Conservation (phyloP, 2,113 vertebrate species). For the Cheilinus undulatus region DNA sequence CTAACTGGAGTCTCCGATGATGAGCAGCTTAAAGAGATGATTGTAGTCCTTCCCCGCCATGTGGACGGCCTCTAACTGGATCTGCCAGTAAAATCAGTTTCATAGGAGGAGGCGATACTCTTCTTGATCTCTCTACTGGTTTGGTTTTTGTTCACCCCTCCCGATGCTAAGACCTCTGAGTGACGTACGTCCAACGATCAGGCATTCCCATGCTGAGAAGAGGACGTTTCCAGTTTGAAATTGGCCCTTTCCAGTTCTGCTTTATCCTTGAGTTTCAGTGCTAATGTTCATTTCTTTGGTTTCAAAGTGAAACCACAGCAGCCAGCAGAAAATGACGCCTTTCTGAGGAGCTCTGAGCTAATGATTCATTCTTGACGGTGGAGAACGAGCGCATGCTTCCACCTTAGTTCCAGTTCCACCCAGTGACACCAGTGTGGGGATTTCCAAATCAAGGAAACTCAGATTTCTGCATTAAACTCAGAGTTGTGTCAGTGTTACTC, state of each 20-base stretch:
- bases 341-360: neutral
- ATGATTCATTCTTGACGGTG: constrained; percentile 33
- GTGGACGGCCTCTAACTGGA: constrained; percentile 6
- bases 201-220: neutral
- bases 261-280: constrained; percentile 10
- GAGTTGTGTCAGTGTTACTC: constrained; percentile 9
- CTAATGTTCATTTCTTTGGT: constrained; percentile 12
- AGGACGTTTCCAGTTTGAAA: constrained; percentile 49
- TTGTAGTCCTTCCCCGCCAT: constrained; percentile 89
- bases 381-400: neutral
- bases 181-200: constrained; percentile 10
- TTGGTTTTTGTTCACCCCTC: neutral
- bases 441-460: constrained; percentile 27
- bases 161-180: constrained; percentile 21
- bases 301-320: constrained; percentile 18
- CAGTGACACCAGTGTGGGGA: constrained; percentile 37
- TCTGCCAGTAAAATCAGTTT: constrained; percentile 37
- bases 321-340: neutral
- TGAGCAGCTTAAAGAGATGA: constrained; percentile 89
- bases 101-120: constrained; percentile 33
- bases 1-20: constrained; percentile 90
- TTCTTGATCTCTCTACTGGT: constrained; percentile 3
- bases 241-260: neutral
- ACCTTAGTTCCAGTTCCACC: constrained; percentile 50
- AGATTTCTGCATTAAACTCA: neutral